phyloP scores from a whole-genome alignment of 2,888 invertebrate species.

The Subacronicta megacephala region DNA sequence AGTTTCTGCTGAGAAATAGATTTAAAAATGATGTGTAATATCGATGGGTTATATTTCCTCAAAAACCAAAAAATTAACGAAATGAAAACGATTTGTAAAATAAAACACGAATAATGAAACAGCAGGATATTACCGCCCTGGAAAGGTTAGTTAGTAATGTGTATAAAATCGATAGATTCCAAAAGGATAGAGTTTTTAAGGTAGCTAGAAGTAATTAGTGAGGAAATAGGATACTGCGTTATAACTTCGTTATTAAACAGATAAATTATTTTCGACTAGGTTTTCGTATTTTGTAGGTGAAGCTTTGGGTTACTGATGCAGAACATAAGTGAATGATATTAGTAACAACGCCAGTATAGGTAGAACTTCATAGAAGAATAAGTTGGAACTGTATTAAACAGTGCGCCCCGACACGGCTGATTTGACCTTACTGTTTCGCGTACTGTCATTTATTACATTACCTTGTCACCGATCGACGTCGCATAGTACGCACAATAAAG shows the following conservation, averaged over 20 bases:
- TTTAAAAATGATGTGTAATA: slow-evolving; percentile 44
- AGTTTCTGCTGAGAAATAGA: slow-evolving; percentile 52
- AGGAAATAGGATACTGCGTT: slow-evolving; percentile 74
- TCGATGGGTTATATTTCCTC: slow-evolving; percentile 52
- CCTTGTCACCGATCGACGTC: not conserved
- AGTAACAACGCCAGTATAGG: slow-evolving; percentile 15
- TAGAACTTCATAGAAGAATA: slow-evolving; percentile 14
- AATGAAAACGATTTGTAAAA: slow-evolving; percentile 51
- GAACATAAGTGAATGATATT: slow-evolving; percentile 31
- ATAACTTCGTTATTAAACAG: slow-evolving; percentile 72
- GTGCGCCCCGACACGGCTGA: not conserved
- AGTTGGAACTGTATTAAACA: slow-evolving; percentile 12
- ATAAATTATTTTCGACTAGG: slow-evolving; percentile 74
- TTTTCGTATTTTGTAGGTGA: slow-evolving; percentile 66
- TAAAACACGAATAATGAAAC: slow-evolving; percentile 48
- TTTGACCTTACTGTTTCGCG: not conserved
- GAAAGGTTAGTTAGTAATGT: slow-evolving; percentile 55
- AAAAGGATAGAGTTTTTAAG: slow-evolving; percentile 73
- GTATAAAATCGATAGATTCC: slow-evolving; percentile 65
- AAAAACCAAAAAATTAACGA: slow-evolving; percentile 51
- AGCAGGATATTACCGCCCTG: slow-evolving; percentile 48
- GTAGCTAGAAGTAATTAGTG: slow-evolving; percentile 82
- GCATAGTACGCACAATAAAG: slow-evolving; percentile 1
- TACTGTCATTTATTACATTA: not conserved
- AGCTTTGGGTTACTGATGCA: slow-evolving; percentile 47